Percentiles rank a stretch among this genome's conserved stretches.
These are phyloP conservation scores for Xiphophorus couchianus DNA, from an alignment of 2,113 vertebrate species.

Conservation along the genomic window DNA sequence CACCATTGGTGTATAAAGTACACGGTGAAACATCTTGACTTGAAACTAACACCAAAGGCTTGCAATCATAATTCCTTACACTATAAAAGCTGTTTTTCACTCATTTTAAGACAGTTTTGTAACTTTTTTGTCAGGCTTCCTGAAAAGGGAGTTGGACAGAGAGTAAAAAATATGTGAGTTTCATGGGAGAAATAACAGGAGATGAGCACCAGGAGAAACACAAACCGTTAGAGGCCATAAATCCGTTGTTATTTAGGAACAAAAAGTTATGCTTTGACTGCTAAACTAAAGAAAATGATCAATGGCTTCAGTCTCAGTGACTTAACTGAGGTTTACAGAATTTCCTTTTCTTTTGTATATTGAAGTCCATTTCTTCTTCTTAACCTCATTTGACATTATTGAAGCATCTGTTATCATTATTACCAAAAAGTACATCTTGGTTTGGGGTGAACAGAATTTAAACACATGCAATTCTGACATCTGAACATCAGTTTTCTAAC, in stretches of 20 bases:
- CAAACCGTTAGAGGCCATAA: neutral
- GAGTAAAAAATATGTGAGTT: neutral
- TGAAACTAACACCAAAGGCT: neutral
- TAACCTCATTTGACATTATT: no score
- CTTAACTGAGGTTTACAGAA: neutral
- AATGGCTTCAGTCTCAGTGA: neutral
- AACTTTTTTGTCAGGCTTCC: neutral
- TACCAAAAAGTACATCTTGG: no score
- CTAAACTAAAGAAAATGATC: neutral
- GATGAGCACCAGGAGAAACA: neutral
- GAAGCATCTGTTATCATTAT: no score
- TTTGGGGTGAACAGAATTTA: no score
- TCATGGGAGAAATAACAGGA: neutral
- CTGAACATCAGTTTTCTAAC: no score
- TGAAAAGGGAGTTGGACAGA: neutral
- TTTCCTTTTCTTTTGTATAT: no score
- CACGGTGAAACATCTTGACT: neutral
- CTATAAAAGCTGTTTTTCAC: neutral
- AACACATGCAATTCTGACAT: no score
- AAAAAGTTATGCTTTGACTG: neutral
- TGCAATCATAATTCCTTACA: neutral
- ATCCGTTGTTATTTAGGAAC: neutral
- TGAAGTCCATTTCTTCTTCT: no score
- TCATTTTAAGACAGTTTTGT: neutral
- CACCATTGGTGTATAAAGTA: neutral